phyloP scores from a whole-genome alignment of 1,140 invertebrate genomes.

The Aricia agestis region DNA sequence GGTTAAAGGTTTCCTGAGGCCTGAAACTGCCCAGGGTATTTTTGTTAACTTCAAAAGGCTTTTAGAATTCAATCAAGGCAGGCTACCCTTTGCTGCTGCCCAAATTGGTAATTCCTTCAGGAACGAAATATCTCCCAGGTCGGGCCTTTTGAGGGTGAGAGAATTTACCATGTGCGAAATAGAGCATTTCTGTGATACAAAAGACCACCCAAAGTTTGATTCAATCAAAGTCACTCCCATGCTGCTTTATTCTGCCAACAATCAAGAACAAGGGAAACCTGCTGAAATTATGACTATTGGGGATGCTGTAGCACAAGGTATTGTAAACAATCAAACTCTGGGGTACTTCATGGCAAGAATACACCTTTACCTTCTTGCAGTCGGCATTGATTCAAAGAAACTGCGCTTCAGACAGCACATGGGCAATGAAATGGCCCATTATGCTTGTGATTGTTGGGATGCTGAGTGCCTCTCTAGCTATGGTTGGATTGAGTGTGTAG shows the following conservation, averaged over 20 bases:
- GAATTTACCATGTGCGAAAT: constrained; percentile 99
- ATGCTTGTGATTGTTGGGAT: constrained; percentile 99
- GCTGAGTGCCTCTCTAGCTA: constrained; percentile 97
- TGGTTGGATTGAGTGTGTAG: constrained; percentile 99
- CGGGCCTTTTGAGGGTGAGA: constrained; percentile 95
- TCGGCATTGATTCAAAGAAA: constrained; percentile 91
- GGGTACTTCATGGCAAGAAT: constrained; percentile 99
- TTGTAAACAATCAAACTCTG: constrained; percentile 97
- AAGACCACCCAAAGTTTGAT: constrained; percentile 94
- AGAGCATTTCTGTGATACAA: constrained; percentile 99
- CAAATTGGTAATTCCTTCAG: constrained; percentile 99
- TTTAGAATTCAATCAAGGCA: constrained; percentile 97
- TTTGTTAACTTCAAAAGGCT: constrained; percentile 99
- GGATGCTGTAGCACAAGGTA: constrained; percentile 86
- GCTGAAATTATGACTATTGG: constrained; percentile 84
- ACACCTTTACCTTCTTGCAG: constrained; percentile 90
- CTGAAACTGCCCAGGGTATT: constrained; percentile 99
- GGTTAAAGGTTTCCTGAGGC: constrained; percentile 95
- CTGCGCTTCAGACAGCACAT: constrained; percentile 98
- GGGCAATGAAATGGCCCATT: constrained; percentile 99
- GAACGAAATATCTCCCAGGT: constrained; percentile 99
- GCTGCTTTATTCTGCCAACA: constrained; percentile 94
- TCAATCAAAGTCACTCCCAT: constrained; percentile 85
- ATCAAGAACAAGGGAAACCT: constrained; percentile 96
- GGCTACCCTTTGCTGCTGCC: constrained; percentile 97